A percentile compares a stretch with the other conserved stretches of the same genome.
Evolutionary conservation across 1,140 invertebrate genomes (phyloP).

Genomic region (Pteromalus puparum): DNA sequence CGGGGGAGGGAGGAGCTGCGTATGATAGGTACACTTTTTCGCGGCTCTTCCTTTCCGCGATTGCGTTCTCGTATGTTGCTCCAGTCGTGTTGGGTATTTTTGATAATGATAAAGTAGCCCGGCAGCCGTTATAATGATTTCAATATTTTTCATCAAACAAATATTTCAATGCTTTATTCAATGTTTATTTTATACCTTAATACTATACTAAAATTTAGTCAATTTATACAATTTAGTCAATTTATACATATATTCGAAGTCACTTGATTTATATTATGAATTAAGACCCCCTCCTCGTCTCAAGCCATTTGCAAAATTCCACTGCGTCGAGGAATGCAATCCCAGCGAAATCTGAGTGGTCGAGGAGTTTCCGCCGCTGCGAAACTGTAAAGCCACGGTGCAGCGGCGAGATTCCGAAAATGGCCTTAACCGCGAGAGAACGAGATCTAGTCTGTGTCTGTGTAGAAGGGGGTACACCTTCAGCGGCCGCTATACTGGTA

Average conservation of each 20-base stretch:
- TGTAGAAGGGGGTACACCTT: conserved; percentile 13
- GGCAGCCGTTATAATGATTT: not conserved
- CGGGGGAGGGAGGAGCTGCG: not conserved
- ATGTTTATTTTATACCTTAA: no score
- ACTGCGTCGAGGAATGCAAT: not conserved
- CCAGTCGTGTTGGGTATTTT: not conserved
- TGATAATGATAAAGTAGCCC: no score
- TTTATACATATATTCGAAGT: no score
- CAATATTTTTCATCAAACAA: no score
- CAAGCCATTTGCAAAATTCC: not conserved
- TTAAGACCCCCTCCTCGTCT: no score
- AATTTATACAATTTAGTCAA: no score
- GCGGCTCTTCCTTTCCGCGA: not conserved
- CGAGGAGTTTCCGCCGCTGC: conserved; percentile 37
- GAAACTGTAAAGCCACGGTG: conserved; percentile 43
- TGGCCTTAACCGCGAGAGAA: conserved; percentile 42
- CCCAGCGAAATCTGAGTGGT: conserved; percentile 35
- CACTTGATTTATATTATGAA: no score
- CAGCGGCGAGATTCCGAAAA: conserved; percentile 42
- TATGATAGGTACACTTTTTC: not conserved
- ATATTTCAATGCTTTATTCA: no score
- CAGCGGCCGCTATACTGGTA: not conserved
- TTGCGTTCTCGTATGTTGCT: not conserved
- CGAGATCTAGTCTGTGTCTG: conserved; percentile 16
- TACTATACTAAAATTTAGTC: no score